A percentile compares a stretch with the other conserved stretches of the same genome.
phyloP scores from a whole-genome alignment of 2,113 vertebrate genomes.

The Gasterosteus aculeatus region DNA sequence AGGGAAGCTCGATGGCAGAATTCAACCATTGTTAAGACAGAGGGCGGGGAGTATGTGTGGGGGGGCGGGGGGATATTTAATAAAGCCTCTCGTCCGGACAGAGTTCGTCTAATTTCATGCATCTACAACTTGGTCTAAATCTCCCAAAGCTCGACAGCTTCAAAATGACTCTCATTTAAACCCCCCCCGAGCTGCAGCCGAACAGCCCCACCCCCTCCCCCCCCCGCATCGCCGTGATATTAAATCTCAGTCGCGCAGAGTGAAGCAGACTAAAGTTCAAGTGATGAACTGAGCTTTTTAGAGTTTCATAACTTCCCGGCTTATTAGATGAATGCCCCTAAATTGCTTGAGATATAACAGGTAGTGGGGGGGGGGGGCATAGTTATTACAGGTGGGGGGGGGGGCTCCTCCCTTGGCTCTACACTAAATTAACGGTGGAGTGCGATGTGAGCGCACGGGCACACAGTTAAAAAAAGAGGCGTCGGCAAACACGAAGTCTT shows the following conservation, averaged over 20 bases:
- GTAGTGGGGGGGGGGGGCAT: background rate
- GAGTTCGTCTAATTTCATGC: conserved; percentile 65
- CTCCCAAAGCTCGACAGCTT: conserved; percentile 51
- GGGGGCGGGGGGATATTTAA: background rate
- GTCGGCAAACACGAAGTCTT: background rate
- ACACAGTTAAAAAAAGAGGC: background rate
- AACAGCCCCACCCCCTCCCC: background rate
- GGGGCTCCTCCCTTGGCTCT: background rate
- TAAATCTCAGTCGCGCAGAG: conserved; percentile 43
- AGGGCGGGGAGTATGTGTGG: background rate
- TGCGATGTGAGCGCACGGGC: background rate
- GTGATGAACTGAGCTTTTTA: conserved; percentile 37
- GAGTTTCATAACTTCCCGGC: conserved; percentile 57
- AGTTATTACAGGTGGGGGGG: background rate
- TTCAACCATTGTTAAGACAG: conserved; percentile 22
- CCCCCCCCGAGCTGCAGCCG: conserved; percentile 15
- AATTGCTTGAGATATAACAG: conserved; percentile 40
- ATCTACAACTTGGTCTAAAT: conserved; percentile 61
- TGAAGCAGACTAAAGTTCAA: conserved; percentile 27
- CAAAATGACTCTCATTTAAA: conserved; percentile 59
- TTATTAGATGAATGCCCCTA: conserved; percentile 55
- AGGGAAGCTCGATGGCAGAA: conserved; percentile 24
- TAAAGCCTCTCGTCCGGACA: conserved; percentile 25
- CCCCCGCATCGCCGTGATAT: conserved; percentile 59
- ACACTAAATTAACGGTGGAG: conserved; percentile 18